Conservation (phyloP, 2,113 vertebrate genomes). For the Cichladusa arquata region DNA sequence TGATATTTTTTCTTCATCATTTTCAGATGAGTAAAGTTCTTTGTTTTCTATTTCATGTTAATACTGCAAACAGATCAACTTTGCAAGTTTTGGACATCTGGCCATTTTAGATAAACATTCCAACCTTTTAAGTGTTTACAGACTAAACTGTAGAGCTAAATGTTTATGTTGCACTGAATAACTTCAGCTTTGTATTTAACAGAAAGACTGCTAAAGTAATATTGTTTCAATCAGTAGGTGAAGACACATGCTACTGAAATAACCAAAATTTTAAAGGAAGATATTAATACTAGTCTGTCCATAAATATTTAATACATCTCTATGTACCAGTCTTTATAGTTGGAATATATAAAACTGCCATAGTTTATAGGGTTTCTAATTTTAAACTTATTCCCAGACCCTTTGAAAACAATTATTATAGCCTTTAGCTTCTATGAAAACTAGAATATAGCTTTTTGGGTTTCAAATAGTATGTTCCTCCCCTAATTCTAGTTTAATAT, state of each 20-base stretch:
- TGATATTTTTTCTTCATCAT: neutral
- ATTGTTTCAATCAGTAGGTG: slow-evolving; percentile 44
- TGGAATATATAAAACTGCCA: neutral
- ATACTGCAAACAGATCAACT: neutral
- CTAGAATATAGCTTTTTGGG: neutral
- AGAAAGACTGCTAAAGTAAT: slow-evolving; percentile 24
- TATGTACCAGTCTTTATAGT: neutral
- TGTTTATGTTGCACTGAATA: slow-evolving; percentile 36
- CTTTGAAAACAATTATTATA: neutral
- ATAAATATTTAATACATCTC: neutral
- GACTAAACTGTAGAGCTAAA: slow-evolving; percentile 44
- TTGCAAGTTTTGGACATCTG: slow-evolving; percentile 12
- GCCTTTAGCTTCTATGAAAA: neutral
- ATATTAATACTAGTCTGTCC: neutral
- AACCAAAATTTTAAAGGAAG: neutral
- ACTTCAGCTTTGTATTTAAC: slow-evolving; percentile 17
- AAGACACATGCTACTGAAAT: slow-evolving; percentile 17
- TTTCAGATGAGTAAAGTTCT: neutral
- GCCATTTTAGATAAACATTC: slow-evolving; percentile 44
- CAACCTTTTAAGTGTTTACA: slow-evolving; percentile 46
- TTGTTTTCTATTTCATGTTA: neutral
- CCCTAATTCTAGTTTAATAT: neutral
- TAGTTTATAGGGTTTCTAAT: neutral
- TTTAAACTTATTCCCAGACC: neutral
- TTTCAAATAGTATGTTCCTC: neutral